Evolutionary conservation across 1,140 invertebrate genomes (phyloP).

Genomic region (Meloidogyne hapla): DNA sequence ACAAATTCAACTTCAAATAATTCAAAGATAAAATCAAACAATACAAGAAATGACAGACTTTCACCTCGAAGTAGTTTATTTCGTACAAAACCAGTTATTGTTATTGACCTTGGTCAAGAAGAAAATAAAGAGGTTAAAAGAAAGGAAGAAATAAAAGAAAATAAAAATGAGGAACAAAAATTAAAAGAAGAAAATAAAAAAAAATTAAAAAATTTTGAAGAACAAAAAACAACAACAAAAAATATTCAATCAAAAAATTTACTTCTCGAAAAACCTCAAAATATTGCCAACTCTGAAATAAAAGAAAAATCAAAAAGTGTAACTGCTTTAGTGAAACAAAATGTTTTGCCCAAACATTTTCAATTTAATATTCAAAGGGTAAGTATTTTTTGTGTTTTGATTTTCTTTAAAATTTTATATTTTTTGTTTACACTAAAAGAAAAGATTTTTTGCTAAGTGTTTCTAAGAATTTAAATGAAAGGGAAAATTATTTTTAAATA

Average conservation of each 20-base stretch:
- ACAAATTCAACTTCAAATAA: not conserved
- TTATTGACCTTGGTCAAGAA: slow-evolving; percentile 19
- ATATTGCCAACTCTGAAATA: too few relatives aligned
- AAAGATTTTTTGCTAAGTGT: too few relatives aligned
- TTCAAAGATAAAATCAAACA: not conserved
- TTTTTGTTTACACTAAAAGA: too few relatives aligned
- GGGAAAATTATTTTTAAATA: too few relatives aligned
- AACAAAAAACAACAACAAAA: not conserved
- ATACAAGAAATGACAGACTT: not conserved
- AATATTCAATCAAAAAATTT: too few relatives aligned
- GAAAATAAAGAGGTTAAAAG: not conserved
- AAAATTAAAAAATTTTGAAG: not conserved
- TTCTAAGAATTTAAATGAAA: too few relatives aligned
- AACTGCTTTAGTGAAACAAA: slow-evolving; percentile 6
- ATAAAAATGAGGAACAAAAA: too few relatives aligned
- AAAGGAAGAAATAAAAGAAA: too few relatives aligned
- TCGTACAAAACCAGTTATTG: slow-evolving; percentile 27
- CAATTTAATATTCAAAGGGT: not conserved
- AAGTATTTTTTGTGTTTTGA: not conserved
- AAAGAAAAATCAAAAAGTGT: slow-evolving; percentile 1
- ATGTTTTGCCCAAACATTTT: not conserved
- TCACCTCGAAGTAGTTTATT: slow-evolving; percentile 18
- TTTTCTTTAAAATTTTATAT: too few relatives aligned
- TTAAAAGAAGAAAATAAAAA: not conserved
- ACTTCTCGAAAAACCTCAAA: too few relatives aligned